Base-by-base conservation (phyloP, 1,140 invertebrate genomes). In the Nomia melanderi region DNA sequence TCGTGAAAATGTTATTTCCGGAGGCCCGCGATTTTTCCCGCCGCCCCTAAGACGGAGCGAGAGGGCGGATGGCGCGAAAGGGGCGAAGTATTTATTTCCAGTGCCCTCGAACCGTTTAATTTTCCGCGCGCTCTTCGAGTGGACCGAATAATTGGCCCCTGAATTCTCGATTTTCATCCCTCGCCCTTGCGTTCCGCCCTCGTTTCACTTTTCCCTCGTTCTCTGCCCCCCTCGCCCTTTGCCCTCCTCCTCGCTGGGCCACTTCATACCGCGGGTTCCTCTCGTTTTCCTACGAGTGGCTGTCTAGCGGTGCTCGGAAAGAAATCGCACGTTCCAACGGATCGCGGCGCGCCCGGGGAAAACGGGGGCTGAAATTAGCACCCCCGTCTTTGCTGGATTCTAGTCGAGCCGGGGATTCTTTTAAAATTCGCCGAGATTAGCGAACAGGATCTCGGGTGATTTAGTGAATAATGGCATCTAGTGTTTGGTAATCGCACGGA, bases 151-250 rank as follows among this genome's bases (percentile, higher is more conserved):
- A 79, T 67, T 75, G 63, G 44, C 66, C 72, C 74, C 31, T 57
- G 77, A 54, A 53, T 79, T 78, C 47, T 77, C 78, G 67, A 84
- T 76, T 70, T 67, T 70, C 79, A 73, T 79, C 67, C 53, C 81
- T 62, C 77, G 63, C 56, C 36, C 60, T 31, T 47, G 23, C 53
- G n/a, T 31, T 0, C 36, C 0, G 23, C 12, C 33, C 4, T 31
- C 14, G 14, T 3, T n/a, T 4, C 7, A 29, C n/a, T 33, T 57
- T 12, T 29, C 25, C 12, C 9, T 0, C 14, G n/a, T 12, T 31
- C 33, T 60, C 23, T 14, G 23, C n/a, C n/a, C 11, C 1, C 23
- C 53, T 29, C 72, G 57, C 50, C n/a, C n/a, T n/a, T n/a, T n/a
- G n/a, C n/a, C n/a, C n/a, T n/a, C n/a, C n/a, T n/a, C n/a, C n/a